Base-by-base conservation (phyloP, 2,113 vertebrate genomes). In the Channa maculata region DNA sequence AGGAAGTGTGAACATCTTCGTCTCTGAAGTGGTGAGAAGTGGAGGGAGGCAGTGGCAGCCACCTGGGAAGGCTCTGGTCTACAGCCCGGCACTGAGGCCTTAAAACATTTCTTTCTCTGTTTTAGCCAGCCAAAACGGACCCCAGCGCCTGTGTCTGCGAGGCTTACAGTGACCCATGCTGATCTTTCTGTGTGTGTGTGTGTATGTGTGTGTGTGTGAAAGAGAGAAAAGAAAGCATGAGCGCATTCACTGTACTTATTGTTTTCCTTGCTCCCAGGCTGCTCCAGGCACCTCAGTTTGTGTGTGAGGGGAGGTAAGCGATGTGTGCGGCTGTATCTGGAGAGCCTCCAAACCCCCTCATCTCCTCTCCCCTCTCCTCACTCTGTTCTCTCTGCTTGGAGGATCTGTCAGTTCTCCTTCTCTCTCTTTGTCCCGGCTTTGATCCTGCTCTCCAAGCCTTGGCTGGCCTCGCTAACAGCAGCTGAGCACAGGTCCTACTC, bases 321-420 rank as follows among this genome's bases (percentile, higher is more conserved):
- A 88, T 91, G 85, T 90, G 88, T 91, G 89, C 82, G 79, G 80
- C 82, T 85, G 86, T 83, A 89, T 92, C 90, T 92, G 88, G 90
- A 93, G 84, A 85, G 84, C 82, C 87, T 93, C 89, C 90, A 93
- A 89, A 83, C 71, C 71, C 83, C 88, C 86, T 79, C 84, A 66
- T 79, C 83, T 75, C 79, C 76, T 88, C 80, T 89, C 80, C 63
- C 82, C 76, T 88, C 90, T 85, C 82, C 74, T 84, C 82, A 80
- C 81, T 84, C 85, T 89, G 86, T 90, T 91, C 86, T 92, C 86
- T 85, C 81, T 80, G 88, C 88, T 93, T 75, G 79, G 83, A 92
- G 92, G 89, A 93, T 93, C 88, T 91, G 86, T 89, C 91, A 86
- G 88, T 91, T 90, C 89, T 91, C 88, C 82, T 77, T 90, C 89